Conservation (phyloP, 2,113 vertebrate genomes). For the Oophaga pumilio region DNA sequence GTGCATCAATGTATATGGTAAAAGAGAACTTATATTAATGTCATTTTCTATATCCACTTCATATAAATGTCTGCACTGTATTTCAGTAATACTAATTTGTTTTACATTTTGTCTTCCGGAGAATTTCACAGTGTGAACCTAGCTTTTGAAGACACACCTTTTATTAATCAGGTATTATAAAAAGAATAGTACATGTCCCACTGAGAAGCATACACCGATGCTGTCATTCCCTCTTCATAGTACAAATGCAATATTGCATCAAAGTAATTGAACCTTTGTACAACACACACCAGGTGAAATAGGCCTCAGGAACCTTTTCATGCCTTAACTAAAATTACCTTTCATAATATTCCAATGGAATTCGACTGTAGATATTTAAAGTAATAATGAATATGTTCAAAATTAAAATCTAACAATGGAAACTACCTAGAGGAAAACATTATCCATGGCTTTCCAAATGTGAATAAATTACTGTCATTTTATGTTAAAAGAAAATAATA, state of each 20-base stretch:
- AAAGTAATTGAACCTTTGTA: slow-evolving; percentile 27
- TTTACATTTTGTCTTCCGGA: slow-evolving; percentile 13
- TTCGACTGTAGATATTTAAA: not conserved
- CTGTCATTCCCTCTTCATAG: slow-evolving; percentile 3
- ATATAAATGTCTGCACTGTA: not conserved
- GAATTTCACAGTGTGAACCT: slow-evolving; percentile 8
- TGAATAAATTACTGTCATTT: no score
- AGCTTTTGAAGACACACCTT: slow-evolving; percentile 22
- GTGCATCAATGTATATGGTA: slow-evolving; percentile 9
- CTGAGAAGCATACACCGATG: slow-evolving; percentile 22
- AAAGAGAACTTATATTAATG: slow-evolving; percentile 18
- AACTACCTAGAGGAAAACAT: no score
- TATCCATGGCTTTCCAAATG: no score
- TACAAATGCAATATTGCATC: not conserved
- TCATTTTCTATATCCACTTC: not conserved
- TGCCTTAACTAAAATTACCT: not conserved
- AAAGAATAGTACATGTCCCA: slow-evolving; percentile 31
- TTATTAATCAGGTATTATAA: slow-evolving; percentile 50
- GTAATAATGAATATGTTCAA: not conserved
- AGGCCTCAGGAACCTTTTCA: not conserved
- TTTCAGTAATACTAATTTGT: slow-evolving; percentile 24
- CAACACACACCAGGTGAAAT: not conserved
- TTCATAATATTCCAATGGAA: not conserved
- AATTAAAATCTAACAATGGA: not conserved
- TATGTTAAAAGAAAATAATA: no score